Evolutionary conservation across 2,113 vertebrate genomes (phyloP).

Genomic region (Antechinus flavipes): DNA sequence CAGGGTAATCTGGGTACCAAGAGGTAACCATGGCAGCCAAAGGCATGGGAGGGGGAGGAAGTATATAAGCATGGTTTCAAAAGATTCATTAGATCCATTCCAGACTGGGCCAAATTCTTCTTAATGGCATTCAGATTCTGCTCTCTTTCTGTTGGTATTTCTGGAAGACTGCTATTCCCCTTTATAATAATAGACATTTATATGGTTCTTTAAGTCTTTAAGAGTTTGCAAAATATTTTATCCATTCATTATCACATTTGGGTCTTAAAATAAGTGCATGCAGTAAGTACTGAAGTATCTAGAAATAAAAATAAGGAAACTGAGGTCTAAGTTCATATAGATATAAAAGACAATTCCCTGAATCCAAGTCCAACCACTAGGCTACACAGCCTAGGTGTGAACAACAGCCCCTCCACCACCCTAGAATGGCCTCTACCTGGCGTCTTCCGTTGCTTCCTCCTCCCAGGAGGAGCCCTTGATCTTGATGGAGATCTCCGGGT

Average conservation of each 20-base stretch:
- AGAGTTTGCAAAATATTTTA: background rate
- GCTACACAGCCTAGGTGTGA: background rate
- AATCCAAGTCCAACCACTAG: background rate
- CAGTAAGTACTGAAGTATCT: background rate
- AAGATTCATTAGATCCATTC: background rate
- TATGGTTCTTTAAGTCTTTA: background rate
- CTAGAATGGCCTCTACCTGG: background rate
- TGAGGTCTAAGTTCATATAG: background rate
- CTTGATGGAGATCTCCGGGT: background rate
- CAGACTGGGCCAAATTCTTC: background rate
- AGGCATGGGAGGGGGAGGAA: too few species aligned
- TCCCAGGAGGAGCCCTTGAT: background rate
- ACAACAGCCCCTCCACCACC: background rate
- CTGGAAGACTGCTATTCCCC: background rate
- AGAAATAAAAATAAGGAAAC: background rate
- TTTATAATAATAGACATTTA: background rate
- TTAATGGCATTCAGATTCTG: background rate
- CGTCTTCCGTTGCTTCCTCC: background rate
- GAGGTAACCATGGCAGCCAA: background rate
- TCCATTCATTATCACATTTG: background rate
- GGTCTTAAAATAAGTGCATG: background rate
- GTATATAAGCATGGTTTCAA: background rate
- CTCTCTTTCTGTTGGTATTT: background rate
- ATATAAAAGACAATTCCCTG: background rate
- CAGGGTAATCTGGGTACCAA: background rate